These are phyloP conservation scores for Trypoxylus dichotomus DNA, from an alignment of 1,140 invertebrate genomes.

Conservation along the genomic window DNA sequence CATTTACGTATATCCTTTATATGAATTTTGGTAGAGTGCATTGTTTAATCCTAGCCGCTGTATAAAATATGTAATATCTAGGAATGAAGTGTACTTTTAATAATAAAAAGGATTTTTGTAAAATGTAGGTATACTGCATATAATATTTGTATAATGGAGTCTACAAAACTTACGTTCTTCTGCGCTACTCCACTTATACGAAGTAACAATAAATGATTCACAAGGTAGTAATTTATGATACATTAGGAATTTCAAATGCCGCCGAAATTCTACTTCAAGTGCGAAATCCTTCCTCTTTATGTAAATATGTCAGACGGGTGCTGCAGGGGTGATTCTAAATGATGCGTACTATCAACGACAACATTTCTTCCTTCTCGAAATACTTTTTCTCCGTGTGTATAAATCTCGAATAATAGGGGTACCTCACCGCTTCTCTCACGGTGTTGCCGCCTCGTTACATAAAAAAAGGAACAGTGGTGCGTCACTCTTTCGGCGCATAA, in stretches of 20 bases:
- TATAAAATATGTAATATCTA: no score
- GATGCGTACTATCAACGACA: slow-evolving; percentile 24
- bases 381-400: neutral
- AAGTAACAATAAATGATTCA: slow-evolving; percentile 15
- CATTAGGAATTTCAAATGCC: neutral
- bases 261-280: slow-evolving; percentile 6
- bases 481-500: neutral
- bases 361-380: slow-evolving; percentile 2
- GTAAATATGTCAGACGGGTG: slow-evolving; percentile 2
- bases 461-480: neutral
- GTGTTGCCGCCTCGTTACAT: neutral
- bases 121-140: neutral
- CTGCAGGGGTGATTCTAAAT: neutral
- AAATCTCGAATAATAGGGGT: slow-evolving; percentile 1
- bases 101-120: neutral
- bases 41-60: no score
- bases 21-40: no score
- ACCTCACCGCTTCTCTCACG: neutral
- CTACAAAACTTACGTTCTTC: neutral
- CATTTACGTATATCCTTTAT: no score
- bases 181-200: neutral
- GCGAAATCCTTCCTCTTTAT: slow-evolving; percentile 17
- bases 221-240: slow-evolving; percentile 11
- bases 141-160: neutral
- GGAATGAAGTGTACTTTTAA: no score